These are phyloP conservation scores for Peromyscus eremicus DNA, from an alignment of 2,797 vertebrate genomes.

Conservation along the genomic window DNA sequence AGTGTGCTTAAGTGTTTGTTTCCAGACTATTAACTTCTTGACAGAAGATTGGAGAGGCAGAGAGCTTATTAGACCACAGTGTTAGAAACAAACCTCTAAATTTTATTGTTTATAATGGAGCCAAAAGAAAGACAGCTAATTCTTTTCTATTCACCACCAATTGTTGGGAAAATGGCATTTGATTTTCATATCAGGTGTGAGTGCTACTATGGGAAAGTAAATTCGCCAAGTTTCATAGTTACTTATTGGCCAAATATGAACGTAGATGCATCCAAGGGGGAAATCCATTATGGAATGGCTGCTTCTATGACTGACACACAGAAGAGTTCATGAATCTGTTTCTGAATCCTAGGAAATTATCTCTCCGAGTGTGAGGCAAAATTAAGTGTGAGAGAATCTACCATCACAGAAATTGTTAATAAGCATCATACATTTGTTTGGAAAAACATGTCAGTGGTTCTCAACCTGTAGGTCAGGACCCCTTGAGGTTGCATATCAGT, in stretches of 20 bases:
- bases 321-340: neutral
- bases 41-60: conserved; percentile 33
- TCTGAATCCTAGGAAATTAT: neutral
- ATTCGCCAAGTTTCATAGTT: neutral
- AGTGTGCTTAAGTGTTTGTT: conserved; percentile 68
- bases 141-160: neutral
- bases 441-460: neutral
- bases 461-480: neutral
- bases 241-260: neutral
- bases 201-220: neutral
- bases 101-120: conserved; percentile 43
- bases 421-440: neutral
- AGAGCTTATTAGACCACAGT: conserved; percentile 38
- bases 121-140: neutral
- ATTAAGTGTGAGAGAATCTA: neutral
- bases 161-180: conserved; percentile 12
- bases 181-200: neutral
- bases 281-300: neutral
- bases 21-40: conserved; percentile 71
- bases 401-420: neutral
- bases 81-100: conserved; percentile 28
- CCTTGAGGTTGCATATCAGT: neutral
- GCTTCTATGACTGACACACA: conserved; percentile 4
- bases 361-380: neutral
- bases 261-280: neutral